Conservation (phyloP, 1,140 invertebrate genomes). For the Cyclina sinensis region DNA sequence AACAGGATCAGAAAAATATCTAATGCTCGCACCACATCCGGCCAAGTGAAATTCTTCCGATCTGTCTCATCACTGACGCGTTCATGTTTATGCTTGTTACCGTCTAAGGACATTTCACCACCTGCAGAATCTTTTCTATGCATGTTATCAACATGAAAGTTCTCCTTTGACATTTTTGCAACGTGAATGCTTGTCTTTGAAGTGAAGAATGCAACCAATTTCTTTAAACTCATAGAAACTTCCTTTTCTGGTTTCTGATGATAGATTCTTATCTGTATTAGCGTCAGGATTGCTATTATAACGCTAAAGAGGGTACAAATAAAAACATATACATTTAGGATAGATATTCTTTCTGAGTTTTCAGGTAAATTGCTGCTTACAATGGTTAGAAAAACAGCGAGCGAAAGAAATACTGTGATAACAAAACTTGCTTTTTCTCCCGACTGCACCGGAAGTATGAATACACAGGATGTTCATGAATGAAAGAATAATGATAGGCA, state of each 20-base stretch:
- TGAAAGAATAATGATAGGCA: constrained; percentile 89
- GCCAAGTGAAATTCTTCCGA: constrained; percentile 18
- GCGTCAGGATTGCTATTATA: constrained; percentile 47
- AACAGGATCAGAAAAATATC: constrained; percentile 45
- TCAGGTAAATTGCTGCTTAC: constrained; percentile 89
- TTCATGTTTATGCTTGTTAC: background rate
- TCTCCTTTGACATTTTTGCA: background rate
- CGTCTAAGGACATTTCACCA: too few species aligned
- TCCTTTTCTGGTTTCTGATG: background rate
- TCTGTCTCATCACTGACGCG: background rate
- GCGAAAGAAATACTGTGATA: constrained; percentile 88
- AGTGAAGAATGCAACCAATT: background rate
- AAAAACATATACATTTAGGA: constrained; percentile 87
- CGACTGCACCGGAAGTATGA: constrained; percentile 88
- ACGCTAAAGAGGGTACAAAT: constrained; percentile 42
- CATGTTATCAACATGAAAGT: background rate
- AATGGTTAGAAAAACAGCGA: constrained; percentile 89
- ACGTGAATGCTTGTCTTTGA: background rate
- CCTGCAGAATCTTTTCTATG: background rate
- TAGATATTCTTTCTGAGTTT: constrained; percentile 88
- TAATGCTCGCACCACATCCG: constrained; percentile 23
- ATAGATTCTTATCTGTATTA: constrained; percentile 56
- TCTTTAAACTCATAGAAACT: background rate
- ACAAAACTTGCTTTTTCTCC: constrained; percentile 89
- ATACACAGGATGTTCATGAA: constrained; percentile 88